Evolutionary conservation across 2,888 invertebrate species (phyloP).

Genomic region (Drosophila stalkeri): DNA sequence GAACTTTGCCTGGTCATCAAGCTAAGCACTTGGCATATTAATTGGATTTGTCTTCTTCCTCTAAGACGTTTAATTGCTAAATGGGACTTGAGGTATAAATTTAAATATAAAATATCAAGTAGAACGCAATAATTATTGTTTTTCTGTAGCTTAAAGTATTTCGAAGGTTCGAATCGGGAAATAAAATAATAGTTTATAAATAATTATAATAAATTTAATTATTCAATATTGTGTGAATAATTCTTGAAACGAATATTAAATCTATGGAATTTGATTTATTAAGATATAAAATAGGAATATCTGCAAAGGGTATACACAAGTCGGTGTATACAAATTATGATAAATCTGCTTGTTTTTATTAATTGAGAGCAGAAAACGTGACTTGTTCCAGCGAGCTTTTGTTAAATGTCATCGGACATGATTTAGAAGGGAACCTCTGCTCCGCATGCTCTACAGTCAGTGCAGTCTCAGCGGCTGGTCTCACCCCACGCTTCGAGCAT

Average conservation of each 20-base stretch:
- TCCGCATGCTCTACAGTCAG: constrained; percentile 1
- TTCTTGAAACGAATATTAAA: not conserved
- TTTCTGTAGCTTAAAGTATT: not conserved
- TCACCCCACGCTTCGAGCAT: constrained; percentile 20
- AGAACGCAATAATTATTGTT: not conserved
- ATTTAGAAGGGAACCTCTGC: constrained; percentile 21
- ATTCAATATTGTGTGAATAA: too few relatives aligned
- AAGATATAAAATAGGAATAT: not conserved
- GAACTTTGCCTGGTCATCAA: constrained; percentile 9
- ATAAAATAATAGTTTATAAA: too few relatives aligned
- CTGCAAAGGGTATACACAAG: constrained; percentile 19
- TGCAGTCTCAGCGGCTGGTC: constrained; percentile 2
- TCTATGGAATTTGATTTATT: not conserved
- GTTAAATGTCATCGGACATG: constrained; percentile 60
- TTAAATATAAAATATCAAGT: not conserved
- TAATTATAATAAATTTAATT: not conserved
- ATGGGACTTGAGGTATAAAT: not conserved
- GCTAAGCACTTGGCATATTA: constrained; percentile 5
- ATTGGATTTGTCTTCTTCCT: constrained; percentile 8
- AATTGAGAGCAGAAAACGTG: constrained; percentile 62
- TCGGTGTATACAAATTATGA: constrained; percentile 9
- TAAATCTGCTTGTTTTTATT: constrained; percentile 44
- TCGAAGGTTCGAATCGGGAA: too few relatives aligned
- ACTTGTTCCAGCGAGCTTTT: constrained; percentile 56
- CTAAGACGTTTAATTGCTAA: not conserved